Evolutionary conservation across 2,888 invertebrate species (phyloP).

Genomic region (Tuta absoluta): DNA sequence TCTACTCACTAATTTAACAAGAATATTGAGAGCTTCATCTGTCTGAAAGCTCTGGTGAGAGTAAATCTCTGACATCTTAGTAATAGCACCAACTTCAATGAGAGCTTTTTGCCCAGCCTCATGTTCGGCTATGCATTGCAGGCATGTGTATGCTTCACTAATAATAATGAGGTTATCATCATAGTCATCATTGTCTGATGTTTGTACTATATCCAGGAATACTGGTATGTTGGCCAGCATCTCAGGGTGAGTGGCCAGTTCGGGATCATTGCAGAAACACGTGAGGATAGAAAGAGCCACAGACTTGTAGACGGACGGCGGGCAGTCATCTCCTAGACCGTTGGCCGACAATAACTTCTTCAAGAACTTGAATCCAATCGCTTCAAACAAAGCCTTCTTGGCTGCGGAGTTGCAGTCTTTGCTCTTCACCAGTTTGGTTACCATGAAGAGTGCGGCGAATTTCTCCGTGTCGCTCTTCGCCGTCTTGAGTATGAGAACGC

Average conservation of each 20-base stretch:
- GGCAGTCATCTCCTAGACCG: conserved; percentile 92
- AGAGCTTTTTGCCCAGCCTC: conserved; percentile 90
- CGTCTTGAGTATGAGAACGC: conserved; percentile 88
- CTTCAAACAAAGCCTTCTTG: conserved; percentile 92
- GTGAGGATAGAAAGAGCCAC: conserved; percentile 93
- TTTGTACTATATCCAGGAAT: conserved; percentile 90
- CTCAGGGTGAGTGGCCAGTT: conserved; percentile 90
- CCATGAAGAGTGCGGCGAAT: conserved; percentile 95
- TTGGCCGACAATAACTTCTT: conserved; percentile 88
- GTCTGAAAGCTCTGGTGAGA: conserved; percentile 94
- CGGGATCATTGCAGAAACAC: conserved; percentile 91
- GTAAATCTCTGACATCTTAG: conserved; percentile 92
- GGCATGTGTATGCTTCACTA: conserved; percentile 91
- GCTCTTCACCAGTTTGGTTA: conserved; percentile 92
- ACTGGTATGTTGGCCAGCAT: conserved; percentile 92
- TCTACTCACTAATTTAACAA: conserved; percentile 87
- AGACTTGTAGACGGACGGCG: conserved; percentile 94
- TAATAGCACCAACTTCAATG: conserved; percentile 88
- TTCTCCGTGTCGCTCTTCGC: conserved; percentile 94
- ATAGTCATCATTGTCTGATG: conserved; percentile 91
- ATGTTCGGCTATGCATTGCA: conserved; percentile 89
- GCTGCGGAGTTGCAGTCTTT: conserved; percentile 89
- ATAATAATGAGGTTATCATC: conserved; percentile 93
- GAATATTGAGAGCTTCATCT: conserved; percentile 91
- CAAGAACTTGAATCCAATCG: conserved; percentile 93